Conservation (phyloP, 2,113 vertebrate genomes). For the Pyrgilauda ruficollis region DNA sequence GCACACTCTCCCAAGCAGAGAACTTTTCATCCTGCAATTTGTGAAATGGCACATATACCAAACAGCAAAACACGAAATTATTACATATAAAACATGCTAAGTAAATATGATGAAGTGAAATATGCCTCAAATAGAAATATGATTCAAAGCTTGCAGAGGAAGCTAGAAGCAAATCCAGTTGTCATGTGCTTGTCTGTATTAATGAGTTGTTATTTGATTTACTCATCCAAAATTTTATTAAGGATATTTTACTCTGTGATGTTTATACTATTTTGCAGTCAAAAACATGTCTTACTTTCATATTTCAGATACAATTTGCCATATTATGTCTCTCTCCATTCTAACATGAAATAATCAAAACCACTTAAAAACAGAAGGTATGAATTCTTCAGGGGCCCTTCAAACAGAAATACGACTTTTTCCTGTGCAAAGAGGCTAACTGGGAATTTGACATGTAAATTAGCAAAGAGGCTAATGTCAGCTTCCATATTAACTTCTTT, state of each 20-base stretch:
- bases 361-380: background rate
- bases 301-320: background rate
- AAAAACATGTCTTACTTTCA: background rate
- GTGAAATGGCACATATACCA: background rate
- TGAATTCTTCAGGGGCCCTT: background rate
- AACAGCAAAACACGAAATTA: background rate
- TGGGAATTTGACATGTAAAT: background rate
- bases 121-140: background rate
- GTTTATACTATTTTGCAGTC: background rate
- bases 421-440: background rate
- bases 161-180: background rate
- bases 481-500: background rate
- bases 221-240: background rate
- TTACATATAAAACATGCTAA: background rate
- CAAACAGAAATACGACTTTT: background rate
- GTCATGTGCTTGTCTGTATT: background rate
- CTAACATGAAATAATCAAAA: background rate
- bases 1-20: background rate
- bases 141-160: background rate
- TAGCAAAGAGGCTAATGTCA: background rate
- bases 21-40: background rate
- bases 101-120: background rate
- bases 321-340: background rate
- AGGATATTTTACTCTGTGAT: background rate
- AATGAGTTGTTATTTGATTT: background rate